A percentile compares a stretch with the other conserved stretches of the same genome.
phyloP scores from a whole-genome alignment of 2,797 vertebrate species.

The Sandelia bainsii region DNA sequence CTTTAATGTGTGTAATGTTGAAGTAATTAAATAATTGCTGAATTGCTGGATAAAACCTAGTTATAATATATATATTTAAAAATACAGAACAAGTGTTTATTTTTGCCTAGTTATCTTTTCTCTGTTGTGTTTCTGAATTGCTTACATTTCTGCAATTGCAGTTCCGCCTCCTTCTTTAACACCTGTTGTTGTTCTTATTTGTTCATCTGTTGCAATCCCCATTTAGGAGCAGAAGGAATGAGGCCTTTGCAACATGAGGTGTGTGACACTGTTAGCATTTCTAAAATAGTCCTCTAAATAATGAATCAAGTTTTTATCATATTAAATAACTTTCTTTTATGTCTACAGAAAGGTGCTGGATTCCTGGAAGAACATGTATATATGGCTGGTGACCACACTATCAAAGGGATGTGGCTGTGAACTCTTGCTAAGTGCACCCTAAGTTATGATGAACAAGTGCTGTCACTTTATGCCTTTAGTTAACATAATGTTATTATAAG shows the following conservation, averaged over 20 bases:
- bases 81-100: neutral
- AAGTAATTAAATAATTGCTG: neutral
- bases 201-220: constrained; percentile 69
- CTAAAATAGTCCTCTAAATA: constrained; percentile 38
- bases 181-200: constrained; percentile 56
- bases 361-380: constrained; percentile 77
- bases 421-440: constrained; percentile 48
- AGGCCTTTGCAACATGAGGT: constrained; percentile 74
- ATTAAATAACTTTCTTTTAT: constrained; percentile 5
- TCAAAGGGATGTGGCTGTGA: constrained; percentile 55
- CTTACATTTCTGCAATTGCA: constrained; percentile 4
- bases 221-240: constrained; percentile 75
- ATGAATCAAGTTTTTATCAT: neutral
- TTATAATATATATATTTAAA: neutral
- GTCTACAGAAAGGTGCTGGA: constrained; percentile 69
- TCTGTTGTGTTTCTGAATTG: neutral
- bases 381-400: constrained; percentile 69
- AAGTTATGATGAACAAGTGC: constrained; percentile 68
- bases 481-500: constrained; percentile 46
- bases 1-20: neutral
- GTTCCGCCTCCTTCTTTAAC: constrained; percentile 36
- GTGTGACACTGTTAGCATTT: constrained; percentile 44
- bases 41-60: neutral
- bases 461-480: constrained; percentile 56
- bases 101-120: neutral